phyloP scores from a whole-genome alignment of 2,113 vertebrate species.

The Falco punctatus region DNA sequence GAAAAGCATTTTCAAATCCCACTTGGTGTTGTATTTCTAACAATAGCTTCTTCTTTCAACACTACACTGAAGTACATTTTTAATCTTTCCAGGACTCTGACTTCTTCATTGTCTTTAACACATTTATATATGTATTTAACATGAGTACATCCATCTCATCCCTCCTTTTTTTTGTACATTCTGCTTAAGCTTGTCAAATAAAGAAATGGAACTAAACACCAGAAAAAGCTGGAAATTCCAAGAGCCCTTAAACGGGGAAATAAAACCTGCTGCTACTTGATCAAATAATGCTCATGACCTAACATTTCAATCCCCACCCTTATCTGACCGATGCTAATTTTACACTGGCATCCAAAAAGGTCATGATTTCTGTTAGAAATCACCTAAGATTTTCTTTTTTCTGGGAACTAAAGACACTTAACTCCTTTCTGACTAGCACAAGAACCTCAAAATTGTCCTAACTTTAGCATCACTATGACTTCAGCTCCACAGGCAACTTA shows the following conservation, averaged over 20 bases:
- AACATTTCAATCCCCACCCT: slow-evolving; percentile 50
- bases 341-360: background rate
- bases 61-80: background rate
- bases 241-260: background rate
- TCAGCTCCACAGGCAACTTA: background rate
- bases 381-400: background rate
- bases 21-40: slow-evolving; percentile 38
- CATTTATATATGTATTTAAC: background rate
- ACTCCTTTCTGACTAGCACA: background rate
- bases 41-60: slow-evolving; percentile 47
- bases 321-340: slow-evolving; percentile 47
- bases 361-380: background rate
- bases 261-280: slow-evolving; percentile 8
- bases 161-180: background rate
- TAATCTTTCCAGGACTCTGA: background rate
- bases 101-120: background rate
- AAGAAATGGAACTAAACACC: background rate
- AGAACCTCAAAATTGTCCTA: background rate
- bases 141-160: background rate
- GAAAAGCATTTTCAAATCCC: slow-evolving; percentile 45
- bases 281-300: background rate
- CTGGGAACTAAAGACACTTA: background rate
- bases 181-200: background rate
- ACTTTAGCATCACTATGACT: background rate
- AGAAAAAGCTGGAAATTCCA: background rate